Base-by-base conservation (phyloP, 1,140 invertebrate species). In the Helicorthomorpha holstii region DNA sequence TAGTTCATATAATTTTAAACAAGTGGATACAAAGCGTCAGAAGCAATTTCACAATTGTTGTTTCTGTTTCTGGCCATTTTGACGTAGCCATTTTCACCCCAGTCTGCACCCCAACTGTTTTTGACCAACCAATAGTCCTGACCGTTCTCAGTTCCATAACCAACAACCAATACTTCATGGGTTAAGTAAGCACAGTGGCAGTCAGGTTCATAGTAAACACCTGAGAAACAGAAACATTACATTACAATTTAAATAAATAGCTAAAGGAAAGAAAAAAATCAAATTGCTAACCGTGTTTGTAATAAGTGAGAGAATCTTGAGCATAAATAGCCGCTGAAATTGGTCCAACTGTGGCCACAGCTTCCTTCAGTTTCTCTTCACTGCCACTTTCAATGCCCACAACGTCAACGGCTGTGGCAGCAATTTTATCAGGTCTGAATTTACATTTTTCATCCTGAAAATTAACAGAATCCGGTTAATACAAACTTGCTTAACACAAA, bases 101-200 rank as follows among this genome's bases (percentile, higher is more conserved):
- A 73, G 4, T 51, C 49, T 21, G 47, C 47, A 4, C 84, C 83
- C 86, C 86, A 91, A 79, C 82, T 64, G 68, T 95, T 95, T 61
- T 94, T 89, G 21, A 95, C 68, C 7, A 94, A 80, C 89, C 89
- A 96, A 54, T 85, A 85, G 29, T 81, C 74, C 34, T 74, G 73
- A 0, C 78, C 82, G 38, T 57, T 55, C 60, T 80, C 77, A n/a
- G 53, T n/a, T 12, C 72, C 73, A 60, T 76, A 75, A 27, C 74
- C 74, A 27, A 76, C 71, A 57, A 70, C 69, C 0, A 76, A 57
- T 1, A 75, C 74, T 53, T 70, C 74, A 57, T 75, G 74, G 44
- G 75, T 68, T 2, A 75, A 58, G 27, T 58, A 57, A 16, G 63
- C 62, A 45, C 10, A 4, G 21, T 23, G 10, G 47, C 47, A 48